phyloP scores from a whole-genome alignment of 2,888 invertebrate genomes.

The Rotaria macrura region DNA sequence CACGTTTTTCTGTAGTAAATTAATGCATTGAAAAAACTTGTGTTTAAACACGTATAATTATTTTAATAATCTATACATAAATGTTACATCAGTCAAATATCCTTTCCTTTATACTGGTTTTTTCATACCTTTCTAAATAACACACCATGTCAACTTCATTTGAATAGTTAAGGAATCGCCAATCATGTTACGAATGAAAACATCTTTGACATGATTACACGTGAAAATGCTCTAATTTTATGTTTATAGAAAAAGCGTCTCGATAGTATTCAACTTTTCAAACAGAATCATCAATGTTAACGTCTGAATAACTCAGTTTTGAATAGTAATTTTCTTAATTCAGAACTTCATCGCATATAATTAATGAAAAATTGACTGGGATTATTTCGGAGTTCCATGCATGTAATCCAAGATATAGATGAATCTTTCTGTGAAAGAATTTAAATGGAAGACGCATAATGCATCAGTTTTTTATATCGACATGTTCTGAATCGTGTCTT shows the following conservation, averaged over 20 bases:
- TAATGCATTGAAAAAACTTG: too few species aligned
- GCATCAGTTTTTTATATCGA: too few species aligned
- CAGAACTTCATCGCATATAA: background rate
- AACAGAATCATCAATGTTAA: background rate
- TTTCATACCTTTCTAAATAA: background rate
- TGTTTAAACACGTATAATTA: background rate
- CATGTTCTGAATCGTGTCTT: too few species aligned
- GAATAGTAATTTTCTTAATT: background rate
- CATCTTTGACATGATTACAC: background rate
- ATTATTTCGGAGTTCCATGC: too few species aligned
- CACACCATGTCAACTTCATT: background rate
- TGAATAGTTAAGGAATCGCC: background rate
- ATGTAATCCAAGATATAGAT: too few species aligned
- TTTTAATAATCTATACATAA: background rate
- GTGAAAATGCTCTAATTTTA: background rate
- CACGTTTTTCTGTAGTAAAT: too few species aligned
- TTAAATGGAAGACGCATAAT: too few species aligned
- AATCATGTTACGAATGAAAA: background rate
- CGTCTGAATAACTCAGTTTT: background rate
- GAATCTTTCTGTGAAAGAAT: too few species aligned
- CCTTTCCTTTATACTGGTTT: background rate
- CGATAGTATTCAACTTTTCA: background rate
- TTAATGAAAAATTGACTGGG: too few species aligned
- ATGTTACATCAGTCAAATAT: background rate
- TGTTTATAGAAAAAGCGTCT: too few species aligned